Percentiles rank a stretch among this genome's conserved stretches.
These are phyloP conservation scores for Aporophyla nigra DNA, from an alignment of 2,888 invertebrate genomes.

Conservation along the genomic window DNA sequence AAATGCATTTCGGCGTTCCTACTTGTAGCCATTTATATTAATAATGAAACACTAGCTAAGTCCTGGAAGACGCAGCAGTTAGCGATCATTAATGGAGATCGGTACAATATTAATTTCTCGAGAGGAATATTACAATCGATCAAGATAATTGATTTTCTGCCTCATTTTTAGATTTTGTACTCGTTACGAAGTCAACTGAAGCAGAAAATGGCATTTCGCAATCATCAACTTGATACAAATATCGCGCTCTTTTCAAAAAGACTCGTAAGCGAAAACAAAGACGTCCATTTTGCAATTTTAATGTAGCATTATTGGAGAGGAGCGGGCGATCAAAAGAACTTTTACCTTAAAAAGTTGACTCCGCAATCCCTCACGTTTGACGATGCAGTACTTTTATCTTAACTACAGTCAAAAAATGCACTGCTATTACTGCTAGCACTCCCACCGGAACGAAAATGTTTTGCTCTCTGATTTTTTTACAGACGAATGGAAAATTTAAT, in stretches of 20 bases:
- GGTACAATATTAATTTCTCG: constrained; percentile 38
- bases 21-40: constrained; percentile 50
- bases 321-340: constrained; percentile 65
- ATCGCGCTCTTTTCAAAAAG: constrained; percentile 28
- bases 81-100: constrained; percentile 45
- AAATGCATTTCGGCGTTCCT: constrained; percentile 54
- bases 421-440: constrained; percentile 70
- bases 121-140: constrained; percentile 41
- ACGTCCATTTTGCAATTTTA: constrained; percentile 61
- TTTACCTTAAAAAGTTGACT: constrained; percentile 72
- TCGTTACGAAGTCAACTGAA: constrained; percentile 20
- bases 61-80: not conserved
- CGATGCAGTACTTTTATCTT: constrained; percentile 75
- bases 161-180: constrained; percentile 27
- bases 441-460: constrained; percentile 66
- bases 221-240: constrained; percentile 42
- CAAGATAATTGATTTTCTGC: constrained; percentile 44
- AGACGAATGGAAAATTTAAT: constrained; percentile 70
- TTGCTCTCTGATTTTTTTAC: constrained; percentile 67
- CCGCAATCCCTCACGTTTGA: constrained; percentile 71
- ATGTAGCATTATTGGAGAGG: constrained; percentile 55
- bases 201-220: constrained; percentile 32
- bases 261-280: constrained; percentile 43
- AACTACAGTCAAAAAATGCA: constrained; percentile 74
- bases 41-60: constrained; percentile 20